phyloP scores from a whole-genome alignment of 2,797 vertebrate genomes.

The Xyrichtys novacula region DNA sequence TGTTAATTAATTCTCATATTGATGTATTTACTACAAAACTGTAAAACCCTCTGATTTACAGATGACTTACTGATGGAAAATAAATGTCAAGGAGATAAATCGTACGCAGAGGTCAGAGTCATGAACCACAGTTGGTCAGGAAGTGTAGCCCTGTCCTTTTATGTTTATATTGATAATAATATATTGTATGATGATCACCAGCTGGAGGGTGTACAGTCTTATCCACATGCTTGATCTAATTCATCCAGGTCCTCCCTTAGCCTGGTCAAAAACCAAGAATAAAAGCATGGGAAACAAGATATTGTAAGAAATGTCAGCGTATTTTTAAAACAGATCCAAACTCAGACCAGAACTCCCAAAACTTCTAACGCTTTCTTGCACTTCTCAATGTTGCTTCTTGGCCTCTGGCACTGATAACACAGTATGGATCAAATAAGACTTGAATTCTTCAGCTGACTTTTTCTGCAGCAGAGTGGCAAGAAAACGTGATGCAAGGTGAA shows the following conservation, averaged over 20 bases:
- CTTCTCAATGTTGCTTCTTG: constrained; percentile 22
- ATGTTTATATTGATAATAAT: constrained; percentile 51
- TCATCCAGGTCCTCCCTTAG: constrained; percentile 26
- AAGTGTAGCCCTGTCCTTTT: constrained; percentile 18
- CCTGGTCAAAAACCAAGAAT: constrained; percentile 39
- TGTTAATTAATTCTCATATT: background rate
- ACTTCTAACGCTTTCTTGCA: background rate
- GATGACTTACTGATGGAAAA: constrained; percentile 1
- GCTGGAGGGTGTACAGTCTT: constrained; percentile 35
- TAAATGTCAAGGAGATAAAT: constrained; percentile 18
- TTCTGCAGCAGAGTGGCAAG: constrained; percentile 22
- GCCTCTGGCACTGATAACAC: constrained; percentile 35
- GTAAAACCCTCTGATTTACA: background rate
- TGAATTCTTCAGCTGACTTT: constrained; percentile 37
- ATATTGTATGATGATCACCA: constrained; percentile 41
- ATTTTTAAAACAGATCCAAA: constrained; percentile 12
- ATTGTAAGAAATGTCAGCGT: constrained; percentile 4
- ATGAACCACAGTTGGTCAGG: constrained; percentile 12
- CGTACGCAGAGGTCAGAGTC: constrained; percentile 9
- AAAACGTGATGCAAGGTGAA: constrained; percentile 34
- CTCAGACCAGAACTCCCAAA: constrained; percentile 18
- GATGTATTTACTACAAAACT: background rate
- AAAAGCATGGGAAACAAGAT: constrained; percentile 34
- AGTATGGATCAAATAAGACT: constrained; percentile 51
- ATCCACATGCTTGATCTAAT: constrained; percentile 18